A percentile compares a stretch with the other conserved stretches of the same genome.
These are phyloP conservation scores for Andrena bucephala DNA, from an alignment of 2,888 invertebrate species.

Conservation along the genomic window DNA sequence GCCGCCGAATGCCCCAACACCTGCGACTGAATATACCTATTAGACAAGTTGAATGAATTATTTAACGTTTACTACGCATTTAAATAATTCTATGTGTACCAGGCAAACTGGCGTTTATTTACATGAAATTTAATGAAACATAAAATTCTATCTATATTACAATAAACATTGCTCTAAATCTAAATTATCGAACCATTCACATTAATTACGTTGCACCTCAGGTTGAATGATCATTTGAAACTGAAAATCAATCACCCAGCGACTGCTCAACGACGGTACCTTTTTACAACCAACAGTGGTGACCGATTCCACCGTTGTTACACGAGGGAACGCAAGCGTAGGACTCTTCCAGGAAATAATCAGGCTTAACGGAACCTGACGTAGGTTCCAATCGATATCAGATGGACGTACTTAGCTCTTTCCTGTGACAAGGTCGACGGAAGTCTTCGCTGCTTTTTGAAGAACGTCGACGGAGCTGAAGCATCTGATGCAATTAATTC, in stretches of 20 bases:
- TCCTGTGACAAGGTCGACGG: slow-evolving; percentile 51
- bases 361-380: slow-evolving; percentile 49
- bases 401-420: slow-evolving; percentile 74
- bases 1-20: neutral
- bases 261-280: slow-evolving; percentile 5
- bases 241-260: slow-evolving; percentile 31
- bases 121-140: too few species aligned
- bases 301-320: slow-evolving; percentile 40
- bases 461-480: slow-evolving; percentile 41
- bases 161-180: too few species aligned
- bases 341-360: slow-evolving; percentile 38
- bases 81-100: neutral
- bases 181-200: neutral
- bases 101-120: neutral
- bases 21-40: neutral
- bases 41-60: neutral
- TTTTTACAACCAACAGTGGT: slow-evolving; percentile 25
- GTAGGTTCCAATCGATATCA: slow-evolving; percentile 53
- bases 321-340: slow-evolving; percentile 41
- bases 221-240: slow-evolving; percentile 1
- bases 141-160: too few species aligned
- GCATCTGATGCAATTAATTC: slow-evolving; percentile 71
- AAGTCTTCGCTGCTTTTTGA: slow-evolving; percentile 58
- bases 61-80: neutral
- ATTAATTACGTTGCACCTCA: neutral